Evolutionary conservation across 23 tunicate species (phyloP).

Genomic region (Halocynthia roretzi): DNA sequence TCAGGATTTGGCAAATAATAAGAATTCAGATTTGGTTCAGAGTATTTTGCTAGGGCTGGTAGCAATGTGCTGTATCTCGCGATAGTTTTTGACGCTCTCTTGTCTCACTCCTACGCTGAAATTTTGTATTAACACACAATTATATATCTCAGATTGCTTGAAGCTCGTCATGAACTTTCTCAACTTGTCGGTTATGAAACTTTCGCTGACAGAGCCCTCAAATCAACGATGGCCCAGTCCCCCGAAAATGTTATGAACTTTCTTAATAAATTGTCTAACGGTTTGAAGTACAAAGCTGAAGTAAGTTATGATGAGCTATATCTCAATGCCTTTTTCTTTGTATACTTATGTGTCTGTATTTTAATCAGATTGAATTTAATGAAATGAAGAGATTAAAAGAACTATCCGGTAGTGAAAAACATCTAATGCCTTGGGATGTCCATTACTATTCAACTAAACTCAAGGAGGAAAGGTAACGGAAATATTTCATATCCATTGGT

Average conservation of each 20-base stretch:
- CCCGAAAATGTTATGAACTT: slow-evolving; percentile 65
- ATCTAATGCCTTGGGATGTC: slow-evolving; percentile 69
- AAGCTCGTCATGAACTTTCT: slow-evolving; percentile 63
- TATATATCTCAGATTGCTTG: slow-evolving; percentile 31
- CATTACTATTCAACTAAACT: slow-evolving; percentile 39
- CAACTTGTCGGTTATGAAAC: slow-evolving; percentile 71
- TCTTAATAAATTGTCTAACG: slow-evolving; percentile 43
- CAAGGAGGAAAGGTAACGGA: slow-evolving; percentile 34
- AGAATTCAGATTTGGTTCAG: too few relatives aligned
- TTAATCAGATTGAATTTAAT: slow-evolving; percentile 34
- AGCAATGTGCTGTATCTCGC: too few relatives aligned
- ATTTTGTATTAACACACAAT: background rate
- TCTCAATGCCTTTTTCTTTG: background rate
- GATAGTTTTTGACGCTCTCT: too few relatives aligned
- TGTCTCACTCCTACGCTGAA: background rate
- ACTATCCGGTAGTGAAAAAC: background rate
- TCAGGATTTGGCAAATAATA: too few relatives aligned
- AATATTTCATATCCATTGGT: background rate
- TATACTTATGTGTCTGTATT: background rate
- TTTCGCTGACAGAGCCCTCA: slow-evolving; percentile 63
- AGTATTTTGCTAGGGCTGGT: too few relatives aligned
- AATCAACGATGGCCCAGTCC: slow-evolving; percentile 73
- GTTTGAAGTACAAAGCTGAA: slow-evolving; percentile 43
- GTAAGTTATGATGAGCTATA: background rate
- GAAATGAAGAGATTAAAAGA: slow-evolving; percentile 41